Percentiles rank a stretch among this genome's conserved stretches.
Evolutionary conservation across 2,797 vertebrate species (phyloP).

Genomic region (Danio choprae): DNA sequence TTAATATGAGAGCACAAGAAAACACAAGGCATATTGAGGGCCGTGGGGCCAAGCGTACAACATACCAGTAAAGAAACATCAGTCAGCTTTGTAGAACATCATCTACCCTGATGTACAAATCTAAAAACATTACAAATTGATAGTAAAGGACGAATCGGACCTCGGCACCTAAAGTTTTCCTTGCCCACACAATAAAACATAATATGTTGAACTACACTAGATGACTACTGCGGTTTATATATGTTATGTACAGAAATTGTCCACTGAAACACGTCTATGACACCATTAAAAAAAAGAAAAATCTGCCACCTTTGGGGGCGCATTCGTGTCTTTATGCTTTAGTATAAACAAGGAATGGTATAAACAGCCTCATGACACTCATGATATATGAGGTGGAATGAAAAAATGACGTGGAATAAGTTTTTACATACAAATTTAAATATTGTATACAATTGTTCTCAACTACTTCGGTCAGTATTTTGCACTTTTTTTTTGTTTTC

Average conservation of each 20-base stretch:
- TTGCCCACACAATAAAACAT: conserved; percentile 29
- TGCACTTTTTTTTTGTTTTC: conserved; percentile 3
- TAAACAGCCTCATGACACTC: conserved; percentile 52
- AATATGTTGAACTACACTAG: conserved; percentile 21
- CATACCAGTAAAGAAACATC: conserved; percentile 13
- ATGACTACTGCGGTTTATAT: conserved; percentile 33
- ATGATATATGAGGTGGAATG: conserved; percentile 27
- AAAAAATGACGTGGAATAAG: conserved; percentile 44
- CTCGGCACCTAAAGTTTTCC: conserved; percentile 11
- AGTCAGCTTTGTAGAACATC: conserved; percentile 35
- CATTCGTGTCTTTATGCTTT: conserved; percentile 43
- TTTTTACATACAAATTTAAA: conserved; percentile 60
- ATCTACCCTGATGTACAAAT: conserved; percentile 41
- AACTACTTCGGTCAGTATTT: conserved; percentile 28
- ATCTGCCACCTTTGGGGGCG: conserved; percentile 2
- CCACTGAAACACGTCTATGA: not conserved
- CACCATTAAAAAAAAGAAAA: conserved; percentile 1
- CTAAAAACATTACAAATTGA: conserved; percentile 50
- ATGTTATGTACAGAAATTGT: conserved; percentile 46
- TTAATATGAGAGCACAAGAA: conserved; percentile 35
- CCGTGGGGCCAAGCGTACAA: conserved; percentile 40
- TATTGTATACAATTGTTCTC: conserved; percentile 54
- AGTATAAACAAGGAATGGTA: conserved; percentile 39
- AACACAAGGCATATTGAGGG: conserved; percentile 46
- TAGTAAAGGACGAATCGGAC: conserved; percentile 18